Base-by-base conservation (phyloP, 2,888 invertebrate genomes). In the Eilema sororculum region DNA sequence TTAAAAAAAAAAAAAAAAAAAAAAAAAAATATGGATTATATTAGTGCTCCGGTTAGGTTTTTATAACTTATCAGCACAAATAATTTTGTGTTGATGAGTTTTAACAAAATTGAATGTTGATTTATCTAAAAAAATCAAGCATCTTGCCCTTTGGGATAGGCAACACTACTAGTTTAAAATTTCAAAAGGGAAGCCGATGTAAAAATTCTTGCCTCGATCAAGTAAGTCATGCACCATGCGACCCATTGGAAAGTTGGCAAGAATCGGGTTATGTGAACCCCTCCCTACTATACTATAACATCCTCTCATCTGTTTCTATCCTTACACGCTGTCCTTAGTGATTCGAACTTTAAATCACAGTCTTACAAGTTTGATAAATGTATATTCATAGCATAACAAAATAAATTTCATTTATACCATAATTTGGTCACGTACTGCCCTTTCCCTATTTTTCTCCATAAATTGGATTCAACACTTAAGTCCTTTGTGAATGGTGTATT, bases 381-480 rank as follows among this genome's bases (percentile, higher is more conserved):
- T 8, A n/a, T 52, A n/a, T 52, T 52, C 20, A 52, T 9, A n/a
- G 20, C n/a, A 52, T 52, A 52, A 52, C 52, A 46, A 20, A 46
- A 20, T 46, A 46, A 46, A 46, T 46, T n/a, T 9, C 52, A 52
- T 52, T 52, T 52, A n/a, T 52, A n/a, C 52, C 52, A 52, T 52
- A 52, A 52, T 52, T 52, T 52, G 52, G 52, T 52, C 52, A 52
- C 52, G 52, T 52, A 9, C n/a, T 52, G 52, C n/a, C 52, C 52
- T 52, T 52, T n/a, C n/a, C 52, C n/a, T 52, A n/a, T 52, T 52
- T 52, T 52, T 52, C 20, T n/a, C 52, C n/a, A 52, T n/a, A 52
- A 52, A 52, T 52, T n/a, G 9, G 52, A 52, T 52, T 52, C 8
- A 52, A 9, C 20, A 52, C 52, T 52, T 52, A 52, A 52, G 52